These are phyloP conservation scores for Caranx ignobilis DNA, from an alignment of 2,113 vertebrate species.

Conservation along the genomic window DNA sequence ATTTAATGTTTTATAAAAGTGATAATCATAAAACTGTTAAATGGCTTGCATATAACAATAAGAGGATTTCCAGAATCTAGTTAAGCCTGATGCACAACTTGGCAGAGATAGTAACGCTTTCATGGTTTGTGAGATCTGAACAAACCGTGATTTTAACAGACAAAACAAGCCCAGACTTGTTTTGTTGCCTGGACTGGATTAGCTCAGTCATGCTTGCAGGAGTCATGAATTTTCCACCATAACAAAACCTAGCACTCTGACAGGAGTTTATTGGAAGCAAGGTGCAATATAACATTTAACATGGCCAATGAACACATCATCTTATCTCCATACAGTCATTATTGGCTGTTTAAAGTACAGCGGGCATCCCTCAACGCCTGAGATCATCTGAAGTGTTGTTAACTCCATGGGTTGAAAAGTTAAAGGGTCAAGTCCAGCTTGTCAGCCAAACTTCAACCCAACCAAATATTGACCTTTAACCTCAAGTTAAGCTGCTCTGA, in stretches of 20 bases:
- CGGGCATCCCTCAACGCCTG: background rate
- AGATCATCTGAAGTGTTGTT: slow-evolving; percentile 17
- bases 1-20: slow-evolving; percentile 27
- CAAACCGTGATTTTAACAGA: slow-evolving; percentile 44
- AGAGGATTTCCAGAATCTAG: slow-evolving; percentile 32
- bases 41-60: slow-evolving; percentile 8
- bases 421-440: slow-evolving; percentile 49
- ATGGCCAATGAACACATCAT: slow-evolving; percentile 53
- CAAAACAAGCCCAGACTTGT: slow-evolving; percentile 72
- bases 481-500: slow-evolving; percentile 15
- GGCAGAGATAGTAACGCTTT: slow-evolving; percentile 28
- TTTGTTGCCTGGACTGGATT: slow-evolving; percentile 45
- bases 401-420: slow-evolving; percentile 30
- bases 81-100: slow-evolving; percentile 16
- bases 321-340: slow-evolving; percentile 65
- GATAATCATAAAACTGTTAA: slow-evolving; percentile 21
- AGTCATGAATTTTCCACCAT: slow-evolving; percentile 57
- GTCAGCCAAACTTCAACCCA: slow-evolving; percentile 10
- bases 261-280: slow-evolving; percentile 39
- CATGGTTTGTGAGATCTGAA: slow-evolving; percentile 41
- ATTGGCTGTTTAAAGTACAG: slow-evolving; percentile 66
- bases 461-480: slow-evolving; percentile 40
- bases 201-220: slow-evolving; percentile 51
- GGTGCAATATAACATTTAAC: slow-evolving; percentile 60
- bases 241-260: slow-evolving; percentile 48